These are phyloP conservation scores for Diglossa brunneiventris DNA, from an alignment of 2,113 vertebrate genomes.

Conservation along the genomic window DNA sequence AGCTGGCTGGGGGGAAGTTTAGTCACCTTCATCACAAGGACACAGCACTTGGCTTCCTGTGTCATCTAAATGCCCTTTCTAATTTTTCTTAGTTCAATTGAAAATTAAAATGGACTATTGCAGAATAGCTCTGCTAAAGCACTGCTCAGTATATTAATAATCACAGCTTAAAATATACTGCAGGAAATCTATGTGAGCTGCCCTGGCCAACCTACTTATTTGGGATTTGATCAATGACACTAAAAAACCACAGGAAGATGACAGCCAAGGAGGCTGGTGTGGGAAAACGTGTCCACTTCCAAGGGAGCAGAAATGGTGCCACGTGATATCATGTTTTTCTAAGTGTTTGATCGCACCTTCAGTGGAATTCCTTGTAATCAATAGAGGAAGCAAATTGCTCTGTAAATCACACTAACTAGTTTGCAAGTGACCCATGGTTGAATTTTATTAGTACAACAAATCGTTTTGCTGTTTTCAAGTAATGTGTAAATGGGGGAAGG, in stretches of 20 bases:
- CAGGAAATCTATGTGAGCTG: neutral
- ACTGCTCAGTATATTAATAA: neutral
- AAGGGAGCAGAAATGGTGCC: neutral
- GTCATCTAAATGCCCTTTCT: neutral
- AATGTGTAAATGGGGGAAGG: neutral
- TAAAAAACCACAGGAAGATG: neutral
- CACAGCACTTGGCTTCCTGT: neutral
- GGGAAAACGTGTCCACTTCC: neutral
- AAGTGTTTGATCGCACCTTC: conserved; percentile 13
- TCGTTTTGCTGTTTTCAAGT: neutral
- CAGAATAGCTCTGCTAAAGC: neutral
- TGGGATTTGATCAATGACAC: neutral
- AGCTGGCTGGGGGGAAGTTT: neutral
- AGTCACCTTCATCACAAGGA: neutral
- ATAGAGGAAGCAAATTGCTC: conserved; percentile 11
- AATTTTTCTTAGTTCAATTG: neutral
- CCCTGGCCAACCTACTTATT: neutral
- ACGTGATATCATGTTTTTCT: neutral
- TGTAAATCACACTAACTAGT: conserved; percentile 52
- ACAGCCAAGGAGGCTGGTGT: neutral
- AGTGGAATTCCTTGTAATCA: neutral
- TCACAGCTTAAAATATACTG: neutral
- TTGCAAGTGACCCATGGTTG: conserved; percentile 14
- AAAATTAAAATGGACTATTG: neutral
- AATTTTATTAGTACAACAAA: conserved; percentile 24